These are phyloP conservation scores for Cynopterus sphinx DNA, from an alignment of 2,797 vertebrate species.

Conservation along the genomic window DNA sequence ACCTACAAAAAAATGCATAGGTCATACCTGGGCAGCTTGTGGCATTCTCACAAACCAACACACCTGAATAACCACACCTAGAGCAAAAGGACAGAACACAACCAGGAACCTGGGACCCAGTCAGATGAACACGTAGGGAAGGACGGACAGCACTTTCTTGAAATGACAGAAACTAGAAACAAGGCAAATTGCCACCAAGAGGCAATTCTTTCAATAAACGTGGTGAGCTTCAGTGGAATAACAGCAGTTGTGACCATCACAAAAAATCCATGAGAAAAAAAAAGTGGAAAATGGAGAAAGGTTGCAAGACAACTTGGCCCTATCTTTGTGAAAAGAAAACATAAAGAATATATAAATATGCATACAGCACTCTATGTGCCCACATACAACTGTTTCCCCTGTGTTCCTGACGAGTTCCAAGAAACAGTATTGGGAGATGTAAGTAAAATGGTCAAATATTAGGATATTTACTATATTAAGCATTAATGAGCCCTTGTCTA, in stretches of 20 bases:
- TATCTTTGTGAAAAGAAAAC: not conserved
- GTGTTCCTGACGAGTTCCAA: not conserved
- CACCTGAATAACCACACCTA: not conserved
- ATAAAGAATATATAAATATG: not conserved
- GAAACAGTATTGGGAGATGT: not conserved
- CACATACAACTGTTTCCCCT: not conserved
- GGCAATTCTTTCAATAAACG: not conserved
- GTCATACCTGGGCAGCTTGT: not conserved
- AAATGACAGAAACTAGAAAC: not conserved
- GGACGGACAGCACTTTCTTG: no score
- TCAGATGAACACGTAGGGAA: not conserved
- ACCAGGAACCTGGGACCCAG: not conserved
- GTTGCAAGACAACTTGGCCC: not conserved
- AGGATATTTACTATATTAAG: not conserved
- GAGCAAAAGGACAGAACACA: not conserved
- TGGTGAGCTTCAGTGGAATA: not conserved
- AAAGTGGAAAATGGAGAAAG: not conserved
- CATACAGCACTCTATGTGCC: not conserved
- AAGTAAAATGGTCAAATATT: not conserved
- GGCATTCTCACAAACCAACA: not conserved
- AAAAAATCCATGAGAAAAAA: not conserved
- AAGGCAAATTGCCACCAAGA: not conserved
- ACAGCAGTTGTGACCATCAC: not conserved
- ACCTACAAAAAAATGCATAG: not conserved
- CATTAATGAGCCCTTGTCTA: not conserved